Conservation (phyloP, 2,888 invertebrate genomes). For the Campoplex nolae region DNA sequence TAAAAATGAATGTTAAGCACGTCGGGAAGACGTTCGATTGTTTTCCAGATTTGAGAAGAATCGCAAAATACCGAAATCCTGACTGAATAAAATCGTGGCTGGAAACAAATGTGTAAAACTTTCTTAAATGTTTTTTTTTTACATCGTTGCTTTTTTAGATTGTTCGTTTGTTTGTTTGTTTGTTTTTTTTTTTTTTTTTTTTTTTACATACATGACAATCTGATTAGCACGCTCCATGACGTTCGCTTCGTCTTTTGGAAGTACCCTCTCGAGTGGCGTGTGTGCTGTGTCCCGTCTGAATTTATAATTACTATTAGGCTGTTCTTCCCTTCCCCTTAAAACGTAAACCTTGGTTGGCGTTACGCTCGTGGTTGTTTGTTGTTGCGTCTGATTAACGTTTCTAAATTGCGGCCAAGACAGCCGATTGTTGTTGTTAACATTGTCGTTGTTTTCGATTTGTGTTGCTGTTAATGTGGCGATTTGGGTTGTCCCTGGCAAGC, state of each 20-base stretch:
- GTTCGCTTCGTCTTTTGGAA: conserved; percentile 91
- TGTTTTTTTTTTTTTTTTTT: conserved; percentile 71
- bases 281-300: conserved; percentile 81
- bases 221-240: conserved; percentile 94
- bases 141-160: conserved; percentile 1
- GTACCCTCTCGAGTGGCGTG: conserved; percentile 86
- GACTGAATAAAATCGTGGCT: not conserved
- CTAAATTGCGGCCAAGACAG: conserved; percentile 87
- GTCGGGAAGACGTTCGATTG: not conserved
- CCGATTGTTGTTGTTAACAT: conserved; percentile 86
- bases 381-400: conserved; percentile 83
- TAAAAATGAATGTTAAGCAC: not conserved
- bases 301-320: conserved; percentile 83
- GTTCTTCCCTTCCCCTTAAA: conserved; percentile 82
- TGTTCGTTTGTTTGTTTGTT: conserved; percentile 43
- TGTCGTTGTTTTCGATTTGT: conserved; percentile 85
- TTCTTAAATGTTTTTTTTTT: not conserved
- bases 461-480: conserved; percentile 81
- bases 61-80: not conserved
- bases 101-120: conserved; percentile 4
- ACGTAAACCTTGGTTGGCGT: conserved; percentile 78
- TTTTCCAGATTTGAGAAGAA: not conserved
- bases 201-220: conserved; percentile 93
- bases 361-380: conserved; percentile 77
- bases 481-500: conserved; percentile 80